Base-by-base conservation (phyloP, 2,797 vertebrate genomes). In the Xyrichtys novacula region DNA sequence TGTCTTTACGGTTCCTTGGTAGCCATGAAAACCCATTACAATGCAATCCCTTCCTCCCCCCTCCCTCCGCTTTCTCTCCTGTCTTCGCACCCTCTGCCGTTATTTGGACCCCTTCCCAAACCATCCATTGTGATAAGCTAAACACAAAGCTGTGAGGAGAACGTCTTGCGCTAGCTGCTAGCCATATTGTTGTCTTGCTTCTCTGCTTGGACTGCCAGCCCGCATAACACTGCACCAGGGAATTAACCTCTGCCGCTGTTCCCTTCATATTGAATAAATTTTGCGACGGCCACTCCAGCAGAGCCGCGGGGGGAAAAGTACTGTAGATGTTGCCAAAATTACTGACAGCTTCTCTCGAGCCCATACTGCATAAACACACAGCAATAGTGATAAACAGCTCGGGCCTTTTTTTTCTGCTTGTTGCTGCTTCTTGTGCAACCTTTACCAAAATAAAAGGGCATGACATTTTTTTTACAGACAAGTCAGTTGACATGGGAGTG, bases 361-460 rank as follows among this genome's bases (percentile, higher is more conserved):
- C 43, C 68, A 32, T 1, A 34, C 57, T 77, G 58, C 65, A 68
- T 78, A 66, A 81, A 77, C 53, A 67, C 60, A 28, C 67, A 53
- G 31, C 6, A 16, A 70, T 60, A 43, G 61, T 74, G 78, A 87
- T 88, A 81, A 88, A 88, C 77, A 80, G 78, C 75, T 79, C 47
- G 26, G 65, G 1, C 43, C 58, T 38, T n/a, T 20, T 71, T 28
- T n/a, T 20, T 71, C n/a, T 75, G 63, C 78, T 79, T 70, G 72
- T 80, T 76, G 64, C 65, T 87, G 84, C 77, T 63, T 80, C 53
- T 2, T 4, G 39, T 59, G 73, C 76, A 83, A 85, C 85, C 83
- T 87, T 90, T 88, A 53, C 48, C 71, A 60, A 78, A 76, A 85
- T 69, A 57, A 89, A 90, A 90, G 85, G 84, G 64, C 85, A 82